Conservation (phyloP, 2,797 vertebrate genomes). For the Galago senegalensis region DNA sequence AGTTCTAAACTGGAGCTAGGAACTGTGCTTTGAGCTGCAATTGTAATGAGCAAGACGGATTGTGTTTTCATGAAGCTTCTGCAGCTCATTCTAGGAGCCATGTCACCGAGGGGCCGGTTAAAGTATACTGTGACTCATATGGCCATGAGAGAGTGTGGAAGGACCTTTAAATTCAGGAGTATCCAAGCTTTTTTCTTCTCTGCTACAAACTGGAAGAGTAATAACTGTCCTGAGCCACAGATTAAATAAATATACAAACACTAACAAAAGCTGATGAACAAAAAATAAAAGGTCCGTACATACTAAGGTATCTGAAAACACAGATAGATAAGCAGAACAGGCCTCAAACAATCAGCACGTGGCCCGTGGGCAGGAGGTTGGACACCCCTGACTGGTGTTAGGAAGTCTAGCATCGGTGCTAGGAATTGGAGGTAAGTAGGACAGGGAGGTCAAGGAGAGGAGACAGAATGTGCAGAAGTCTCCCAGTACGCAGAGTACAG, state of each 20-base stretch:
- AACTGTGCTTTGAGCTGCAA: background rate
- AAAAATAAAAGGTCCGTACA: no score
- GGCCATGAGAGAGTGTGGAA: background rate
- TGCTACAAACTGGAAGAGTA: no score
- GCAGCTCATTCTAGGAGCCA: background rate
- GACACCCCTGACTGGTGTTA: no score
- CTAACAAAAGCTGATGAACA: no score
- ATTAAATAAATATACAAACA: no score
- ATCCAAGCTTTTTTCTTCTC: no score
- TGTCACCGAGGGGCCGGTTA: background rate
- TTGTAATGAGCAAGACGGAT: background rate
- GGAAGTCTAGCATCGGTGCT: background rate
- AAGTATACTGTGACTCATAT: background rate
- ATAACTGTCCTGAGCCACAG: no score
- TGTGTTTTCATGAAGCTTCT: conserved; percentile 15
- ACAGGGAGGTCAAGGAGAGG: background rate
- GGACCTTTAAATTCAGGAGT: background rate
- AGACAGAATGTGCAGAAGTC: background rate
- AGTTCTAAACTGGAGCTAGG: background rate
- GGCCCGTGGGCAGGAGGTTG: no score
- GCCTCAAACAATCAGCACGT: no score
- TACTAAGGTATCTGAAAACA: no score
- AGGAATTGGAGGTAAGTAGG: background rate
- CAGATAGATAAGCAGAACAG: no score
- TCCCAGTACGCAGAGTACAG: background rate